These are phyloP conservation scores for Onychorhynchus coronatus DNA, from an alignment of 2,113 vertebrate genomes.

Conservation along the genomic window DNA sequence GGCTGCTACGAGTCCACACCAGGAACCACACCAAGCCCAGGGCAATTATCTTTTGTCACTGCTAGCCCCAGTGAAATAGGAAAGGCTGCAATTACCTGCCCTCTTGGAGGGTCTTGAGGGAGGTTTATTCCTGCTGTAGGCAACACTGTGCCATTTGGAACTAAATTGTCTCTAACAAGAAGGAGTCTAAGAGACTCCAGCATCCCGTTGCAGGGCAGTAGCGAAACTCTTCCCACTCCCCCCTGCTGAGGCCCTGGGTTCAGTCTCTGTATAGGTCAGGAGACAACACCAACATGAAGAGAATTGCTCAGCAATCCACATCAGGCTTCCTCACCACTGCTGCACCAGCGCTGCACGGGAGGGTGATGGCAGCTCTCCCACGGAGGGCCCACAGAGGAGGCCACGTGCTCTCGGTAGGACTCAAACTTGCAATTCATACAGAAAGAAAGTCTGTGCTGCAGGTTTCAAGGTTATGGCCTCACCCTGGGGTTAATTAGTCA, in stretches of 20 bases:
- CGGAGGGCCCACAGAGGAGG: rapidly evolving
- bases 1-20: not conserved
- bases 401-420: rapidly evolving
- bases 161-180: not conserved
- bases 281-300: not conserved
- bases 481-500: not conserved
- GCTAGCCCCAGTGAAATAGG: rapidly evolving
- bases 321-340: not conserved
- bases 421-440: not conserved
- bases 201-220: not conserved
- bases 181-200: not conserved
- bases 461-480: not conserved
- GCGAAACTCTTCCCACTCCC: not conserved
- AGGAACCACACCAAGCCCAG: not conserved
- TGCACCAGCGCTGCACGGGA: rapidly evolving
- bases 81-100: not conserved
- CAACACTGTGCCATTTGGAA: not conserved
- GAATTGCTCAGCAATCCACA: not conserved
- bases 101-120: not conserved
- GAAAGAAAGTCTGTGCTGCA: not conserved
- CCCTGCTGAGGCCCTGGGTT: not conserved
- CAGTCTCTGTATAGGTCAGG: rapidly evolving
- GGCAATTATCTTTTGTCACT: not conserved
- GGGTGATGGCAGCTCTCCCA: not conserved
- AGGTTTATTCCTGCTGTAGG: not conserved